Conservation (phyloP, 1,140 invertebrate species). For the Propsilocerus akamusi region DNA sequence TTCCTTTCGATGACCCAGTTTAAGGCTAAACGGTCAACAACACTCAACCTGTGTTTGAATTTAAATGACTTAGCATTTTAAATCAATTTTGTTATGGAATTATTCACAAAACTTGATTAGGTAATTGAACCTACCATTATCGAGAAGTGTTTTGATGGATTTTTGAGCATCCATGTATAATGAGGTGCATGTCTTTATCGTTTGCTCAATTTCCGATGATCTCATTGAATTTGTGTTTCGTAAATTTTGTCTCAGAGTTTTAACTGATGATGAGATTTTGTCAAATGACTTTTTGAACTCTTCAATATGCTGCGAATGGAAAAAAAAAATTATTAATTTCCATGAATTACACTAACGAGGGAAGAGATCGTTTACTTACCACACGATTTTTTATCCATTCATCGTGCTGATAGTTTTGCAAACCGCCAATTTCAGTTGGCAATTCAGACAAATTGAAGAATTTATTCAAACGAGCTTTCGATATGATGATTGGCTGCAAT, state of each 20-base stretch:
- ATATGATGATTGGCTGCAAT: conserved; percentile 40
- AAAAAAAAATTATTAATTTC: conserved; percentile 6
- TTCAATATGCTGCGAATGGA: conserved; percentile 33
- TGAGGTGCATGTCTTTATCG: conserved; percentile 25
- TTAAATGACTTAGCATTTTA: not conserved
- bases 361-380: conserved; percentile 29
- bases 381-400: conserved; percentile 70
- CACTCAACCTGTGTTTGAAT: not conserved
- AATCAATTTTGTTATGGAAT: not conserved
- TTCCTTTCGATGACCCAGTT: not conserved
- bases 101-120: not conserved
- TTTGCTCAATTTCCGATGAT: conserved; percentile 27
- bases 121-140: conserved; percentile 17
- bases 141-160: conserved; percentile 19
- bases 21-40: not conserved
- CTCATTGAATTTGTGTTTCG: conserved; percentile 21
- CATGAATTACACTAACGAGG: not conserved
- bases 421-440: conserved; percentile 63
- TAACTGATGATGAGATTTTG: conserved; percentile 30
- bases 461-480: conserved; percentile 42
- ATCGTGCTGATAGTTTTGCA: conserved; percentile 54
- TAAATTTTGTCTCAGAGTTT: conserved; percentile 30
- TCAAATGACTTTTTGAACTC: conserved; percentile 33
- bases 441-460: conserved; percentile 52
- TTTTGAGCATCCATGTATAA: conserved; percentile 25